Conservation (phyloP, 1,140 invertebrate species). For the Drosophila biarmipes region DNA sequence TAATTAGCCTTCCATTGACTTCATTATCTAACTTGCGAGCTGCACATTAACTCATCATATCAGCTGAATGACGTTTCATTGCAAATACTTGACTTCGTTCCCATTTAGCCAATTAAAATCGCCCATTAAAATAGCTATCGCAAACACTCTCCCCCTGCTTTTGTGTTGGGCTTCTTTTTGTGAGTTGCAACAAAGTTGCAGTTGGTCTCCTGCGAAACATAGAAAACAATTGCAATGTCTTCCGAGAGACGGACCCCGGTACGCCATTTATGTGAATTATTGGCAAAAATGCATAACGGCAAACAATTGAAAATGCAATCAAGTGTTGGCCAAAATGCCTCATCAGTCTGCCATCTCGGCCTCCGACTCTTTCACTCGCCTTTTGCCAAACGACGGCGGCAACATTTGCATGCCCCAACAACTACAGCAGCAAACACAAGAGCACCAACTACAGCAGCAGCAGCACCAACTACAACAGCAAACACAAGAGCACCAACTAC, state of each 20-base stretch:
- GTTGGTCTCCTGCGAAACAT: neutral
- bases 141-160: neutral
- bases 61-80: neutral
- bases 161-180: neutral
- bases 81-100: constrained; percentile 3
- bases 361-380: constrained; percentile 5
- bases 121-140: constrained; percentile 24
- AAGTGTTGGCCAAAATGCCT: constrained; percentile 77
- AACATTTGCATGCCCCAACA: constrained; percentile 63
- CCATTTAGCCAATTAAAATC: constrained; percentile 25
- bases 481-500: constrained; percentile 31
- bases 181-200: neutral
- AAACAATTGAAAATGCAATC: constrained; percentile 82
- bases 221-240: constrained; percentile 37
- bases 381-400: constrained; percentile 48
- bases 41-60: constrained; percentile 9
- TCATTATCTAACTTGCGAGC: neutral
- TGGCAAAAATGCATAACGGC: constrained; percentile 81
- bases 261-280: constrained; percentile 78
- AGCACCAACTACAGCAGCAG: constrained; percentile 14
- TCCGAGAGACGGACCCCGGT: neutral
- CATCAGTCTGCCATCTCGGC: constrained; percentile 23
- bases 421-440: constrained; percentile 18
- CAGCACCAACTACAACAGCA: constrained; percentile 26
- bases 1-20: constrained; percentile 3